These are phyloP conservation scores for Barbus barbus DNA, from an alignment of 2,113 vertebrate genomes.

Conservation along the genomic window DNA sequence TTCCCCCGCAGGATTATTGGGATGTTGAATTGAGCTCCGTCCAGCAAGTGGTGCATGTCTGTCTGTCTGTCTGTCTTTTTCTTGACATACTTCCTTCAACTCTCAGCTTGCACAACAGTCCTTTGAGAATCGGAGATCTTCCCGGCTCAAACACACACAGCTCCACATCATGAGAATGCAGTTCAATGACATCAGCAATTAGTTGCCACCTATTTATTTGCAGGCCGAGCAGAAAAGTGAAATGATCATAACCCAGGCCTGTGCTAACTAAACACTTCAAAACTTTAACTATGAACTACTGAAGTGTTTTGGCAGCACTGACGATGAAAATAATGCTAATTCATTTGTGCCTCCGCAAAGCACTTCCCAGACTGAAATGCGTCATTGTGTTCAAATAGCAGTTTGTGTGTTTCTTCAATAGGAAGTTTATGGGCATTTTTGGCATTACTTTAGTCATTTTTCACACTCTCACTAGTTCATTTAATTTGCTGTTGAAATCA, in stretches of 20 bases:
- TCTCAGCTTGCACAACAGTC: not conserved
- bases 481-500: too few relatives aligned
- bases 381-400: not conserved
- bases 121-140: not conserved
- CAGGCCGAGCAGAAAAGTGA: not conserved
- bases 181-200: conserved; percentile 31
- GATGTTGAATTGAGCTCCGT: not conserved
- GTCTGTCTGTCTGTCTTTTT: not conserved
- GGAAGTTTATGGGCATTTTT: not conserved
- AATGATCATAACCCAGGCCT: not conserved
- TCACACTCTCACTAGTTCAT: too few relatives aligned
- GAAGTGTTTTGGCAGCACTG: not conserved
- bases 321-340: not conserved
- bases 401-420: not conserved
- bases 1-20: not conserved
- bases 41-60: conserved; percentile 15
- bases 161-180: not conserved
- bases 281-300: not conserved
- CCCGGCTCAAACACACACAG: not conserved
- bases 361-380: not conserved
- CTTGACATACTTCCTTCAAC: not conserved
- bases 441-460: too few relatives aligned
- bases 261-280: not conserved
- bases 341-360: not conserved
- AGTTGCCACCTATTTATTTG: not conserved